Conservation (phyloP, 2,797 vertebrate genomes). For the Tadarida brasiliensis region DNA sequence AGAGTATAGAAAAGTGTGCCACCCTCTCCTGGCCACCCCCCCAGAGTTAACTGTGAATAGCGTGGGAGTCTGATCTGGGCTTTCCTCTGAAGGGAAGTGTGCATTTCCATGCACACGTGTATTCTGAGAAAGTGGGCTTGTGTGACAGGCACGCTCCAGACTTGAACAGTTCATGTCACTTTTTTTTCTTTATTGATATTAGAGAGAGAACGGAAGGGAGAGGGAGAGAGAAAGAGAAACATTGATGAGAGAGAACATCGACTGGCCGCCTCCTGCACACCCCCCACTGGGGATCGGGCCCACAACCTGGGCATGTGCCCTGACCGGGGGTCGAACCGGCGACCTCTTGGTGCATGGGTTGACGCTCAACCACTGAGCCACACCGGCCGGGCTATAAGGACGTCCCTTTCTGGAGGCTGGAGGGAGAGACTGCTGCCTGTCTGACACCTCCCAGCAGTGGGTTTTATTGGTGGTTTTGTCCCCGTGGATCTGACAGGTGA, state of each 20-base stretch:
- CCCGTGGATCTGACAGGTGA: neutral
- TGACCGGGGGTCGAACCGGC: no score
- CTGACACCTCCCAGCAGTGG: rapidly evolving
- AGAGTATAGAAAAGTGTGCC: neutral
- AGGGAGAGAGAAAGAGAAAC: no score
- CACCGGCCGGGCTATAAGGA: no score
- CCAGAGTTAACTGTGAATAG: neutral
- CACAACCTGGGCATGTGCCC: no score
- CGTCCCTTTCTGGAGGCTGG: neutral
- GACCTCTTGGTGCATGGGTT: no score
- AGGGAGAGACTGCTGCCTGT: neutral
- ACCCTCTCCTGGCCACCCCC: neutral
- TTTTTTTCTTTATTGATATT: no score
- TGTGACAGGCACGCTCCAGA: rapidly evolving
- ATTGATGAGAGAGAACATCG: no score
- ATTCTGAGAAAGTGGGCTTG: neutral
- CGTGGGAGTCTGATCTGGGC: neutral
- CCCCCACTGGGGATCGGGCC: no score
- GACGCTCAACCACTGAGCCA: no score
- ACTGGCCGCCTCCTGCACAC: no score
- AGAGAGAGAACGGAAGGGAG: no score
- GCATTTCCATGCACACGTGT: rapidly evolving
- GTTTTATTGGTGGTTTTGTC: neutral
- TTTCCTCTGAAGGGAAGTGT: neutral
- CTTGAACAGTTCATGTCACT: rapidly evolving